Conservation (phyloP, 37 sponge, comb jelly and placozoan species). For the Sycon ciliatum region DNA sequence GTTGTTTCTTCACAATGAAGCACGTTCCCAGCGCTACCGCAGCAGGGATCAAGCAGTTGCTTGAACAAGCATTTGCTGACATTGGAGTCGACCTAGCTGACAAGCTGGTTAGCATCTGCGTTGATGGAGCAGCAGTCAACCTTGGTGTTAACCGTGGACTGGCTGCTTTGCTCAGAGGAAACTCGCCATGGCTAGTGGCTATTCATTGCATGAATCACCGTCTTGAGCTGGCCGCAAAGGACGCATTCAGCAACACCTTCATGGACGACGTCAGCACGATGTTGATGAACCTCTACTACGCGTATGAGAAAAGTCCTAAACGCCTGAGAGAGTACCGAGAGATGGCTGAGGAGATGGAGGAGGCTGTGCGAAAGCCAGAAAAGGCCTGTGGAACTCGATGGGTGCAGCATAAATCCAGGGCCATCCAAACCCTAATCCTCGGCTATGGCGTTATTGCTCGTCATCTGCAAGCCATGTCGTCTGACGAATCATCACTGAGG, state of each 20-base stretch:
- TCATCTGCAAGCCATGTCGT: slow-evolving; percentile 22
- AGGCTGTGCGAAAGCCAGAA: slow-evolving; percentile 21
- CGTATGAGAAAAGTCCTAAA: slow-evolving; percentile 30
- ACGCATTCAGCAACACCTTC: slow-evolving; percentile 22
- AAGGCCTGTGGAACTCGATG: slow-evolving; percentile 34
- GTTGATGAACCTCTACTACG: slow-evolving; percentile 20
- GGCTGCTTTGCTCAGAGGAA: slow-evolving; percentile 21
- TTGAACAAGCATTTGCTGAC: slow-evolving; percentile 6
- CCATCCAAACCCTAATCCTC: slow-evolving; percentile 24
- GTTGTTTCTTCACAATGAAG: slow-evolving; percentile 23
- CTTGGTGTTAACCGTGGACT: slow-evolving; percentile 31
- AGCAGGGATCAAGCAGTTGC: slow-evolving; percentile 14
- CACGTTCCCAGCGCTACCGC: slow-evolving; percentile 28
- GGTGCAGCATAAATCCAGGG: slow-evolving; percentile 25
- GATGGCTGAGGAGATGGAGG: slow-evolving; percentile 20
- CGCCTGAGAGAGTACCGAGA: slow-evolving; percentile 10
- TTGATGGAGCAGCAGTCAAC: slow-evolving; percentile 40
- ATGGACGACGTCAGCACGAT: slow-evolving; percentile 27
- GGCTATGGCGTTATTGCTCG: slow-evolving; percentile 27
- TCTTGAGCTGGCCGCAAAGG: background rate
- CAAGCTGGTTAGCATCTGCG: slow-evolving; percentile 33
- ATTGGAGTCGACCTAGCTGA: slow-evolving; percentile 14
- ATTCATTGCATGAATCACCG: slow-evolving; percentile 12
- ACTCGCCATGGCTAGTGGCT: slow-evolving; percentile 21
- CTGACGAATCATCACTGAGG: slow-evolving; percentile 21